Evolutionary conservation across 2,797 vertebrate genomes (phyloP).

Genomic region (Pipistrellus pygmaeus): DNA sequence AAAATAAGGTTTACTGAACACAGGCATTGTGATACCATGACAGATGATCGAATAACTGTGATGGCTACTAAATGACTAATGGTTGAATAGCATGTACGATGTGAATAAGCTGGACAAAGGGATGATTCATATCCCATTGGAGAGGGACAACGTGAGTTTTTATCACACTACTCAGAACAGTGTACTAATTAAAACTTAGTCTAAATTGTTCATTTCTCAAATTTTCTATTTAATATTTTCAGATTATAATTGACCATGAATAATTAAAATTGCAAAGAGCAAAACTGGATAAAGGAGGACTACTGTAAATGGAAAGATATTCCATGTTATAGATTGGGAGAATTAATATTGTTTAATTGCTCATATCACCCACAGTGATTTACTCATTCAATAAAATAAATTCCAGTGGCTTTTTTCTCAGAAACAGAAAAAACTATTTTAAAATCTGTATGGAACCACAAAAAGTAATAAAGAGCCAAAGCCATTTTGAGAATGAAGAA

Average conservation of each 20-base stretch:
- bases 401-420: not conserved
- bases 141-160: not conserved
- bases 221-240: not conserved
- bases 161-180: not conserved
- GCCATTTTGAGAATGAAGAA: constrained; percentile 6
- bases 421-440: not conserved
- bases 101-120: not conserved
- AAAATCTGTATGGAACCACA: constrained; percentile 6
- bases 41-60: not conserved
- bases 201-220: not conserved
- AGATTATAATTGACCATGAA: not conserved
- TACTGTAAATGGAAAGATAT: not conserved
- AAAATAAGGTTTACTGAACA: not conserved
- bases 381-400: not conserved
- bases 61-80: not conserved
- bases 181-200: not conserved
- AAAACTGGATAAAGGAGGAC: not conserved
- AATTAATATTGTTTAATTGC: not conserved
- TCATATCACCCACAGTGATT: not conserved
- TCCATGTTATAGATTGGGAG: not conserved
- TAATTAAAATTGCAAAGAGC: not conserved
- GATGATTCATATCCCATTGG: not conserved
- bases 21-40: too few species aligned
- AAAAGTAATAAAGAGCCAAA: not conserved
- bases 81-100: too few species aligned